phyloP scores from a whole-genome alignment of 2,113 vertebrate species.

The Eidolon helvum region DNA sequence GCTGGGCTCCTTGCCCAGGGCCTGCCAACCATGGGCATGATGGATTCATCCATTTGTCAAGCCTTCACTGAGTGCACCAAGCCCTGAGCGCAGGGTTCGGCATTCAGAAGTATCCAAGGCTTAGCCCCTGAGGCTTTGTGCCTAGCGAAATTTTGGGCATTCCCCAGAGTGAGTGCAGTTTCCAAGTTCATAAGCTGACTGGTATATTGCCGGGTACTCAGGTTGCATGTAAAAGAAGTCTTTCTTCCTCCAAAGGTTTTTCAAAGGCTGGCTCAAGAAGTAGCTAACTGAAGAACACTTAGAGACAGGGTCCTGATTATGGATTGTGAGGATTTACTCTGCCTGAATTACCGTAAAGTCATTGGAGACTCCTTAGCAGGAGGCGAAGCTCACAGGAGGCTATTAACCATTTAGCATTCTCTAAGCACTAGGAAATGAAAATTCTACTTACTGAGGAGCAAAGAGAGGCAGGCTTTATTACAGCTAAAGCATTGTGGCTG shows the following conservation, averaged over 20 bases:
- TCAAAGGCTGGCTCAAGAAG: constrained; percentile 43
- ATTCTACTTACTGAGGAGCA: constrained; percentile 34
- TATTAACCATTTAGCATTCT: constrained; percentile 68
- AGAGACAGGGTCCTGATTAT: constrained; percentile 57
- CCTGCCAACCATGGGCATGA: constrained; percentile 51
- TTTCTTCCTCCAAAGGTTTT: constrained; percentile 34
- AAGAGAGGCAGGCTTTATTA: constrained; percentile 35
- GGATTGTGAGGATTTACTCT: constrained; percentile 65
- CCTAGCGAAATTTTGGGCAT: not conserved
- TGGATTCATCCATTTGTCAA: constrained; percentile 65
- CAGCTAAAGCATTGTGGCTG: not conserved
- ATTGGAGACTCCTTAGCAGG: constrained; percentile 56
- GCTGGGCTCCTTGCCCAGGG: constrained; percentile 51
- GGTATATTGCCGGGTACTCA: not conserved
- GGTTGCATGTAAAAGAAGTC: constrained; percentile 36
- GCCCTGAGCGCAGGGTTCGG: not conserved
- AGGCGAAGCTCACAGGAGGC: constrained; percentile 55
- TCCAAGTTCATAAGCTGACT: not conserved
- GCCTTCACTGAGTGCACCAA: not conserved
- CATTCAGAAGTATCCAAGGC: not conserved
- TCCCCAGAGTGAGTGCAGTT: not conserved
- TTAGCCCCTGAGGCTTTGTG: not conserved
- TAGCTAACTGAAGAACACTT: constrained; percentile 63
- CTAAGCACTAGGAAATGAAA: constrained; percentile 51
- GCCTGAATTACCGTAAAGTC: constrained; percentile 40